phyloP scores from a whole-genome alignment of 2,888 invertebrate species.

The Lapara coniferarum region DNA sequence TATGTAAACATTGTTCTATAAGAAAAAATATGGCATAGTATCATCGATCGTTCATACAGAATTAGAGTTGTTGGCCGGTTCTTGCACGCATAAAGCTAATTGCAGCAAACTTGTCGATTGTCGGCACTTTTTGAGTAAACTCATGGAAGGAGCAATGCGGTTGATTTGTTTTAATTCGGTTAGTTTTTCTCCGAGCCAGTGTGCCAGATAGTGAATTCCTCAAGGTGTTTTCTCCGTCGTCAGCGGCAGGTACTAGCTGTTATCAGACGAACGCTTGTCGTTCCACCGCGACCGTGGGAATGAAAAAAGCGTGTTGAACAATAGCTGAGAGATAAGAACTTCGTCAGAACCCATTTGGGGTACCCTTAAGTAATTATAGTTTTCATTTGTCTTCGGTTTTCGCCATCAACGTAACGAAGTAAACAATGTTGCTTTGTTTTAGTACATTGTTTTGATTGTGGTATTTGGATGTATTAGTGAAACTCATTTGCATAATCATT shows the following conservation, averaged over 20 bases:
- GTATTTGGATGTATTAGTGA: neutral
- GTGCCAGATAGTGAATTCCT: slow-evolving; percentile 45
- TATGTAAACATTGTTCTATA: neutral
- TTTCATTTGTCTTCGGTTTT: slow-evolving; percentile 54
- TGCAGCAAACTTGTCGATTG: neutral
- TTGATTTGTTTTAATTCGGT: slow-evolving; percentile 13
- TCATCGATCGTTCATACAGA: neutral
- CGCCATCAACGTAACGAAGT: neutral
- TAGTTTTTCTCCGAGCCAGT: slow-evolving; percentile 30
- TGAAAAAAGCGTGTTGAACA: slow-evolving; percentile 81
- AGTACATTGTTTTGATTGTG: neutral
- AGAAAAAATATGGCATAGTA: neutral
- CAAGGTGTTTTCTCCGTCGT: slow-evolving; percentile 47
- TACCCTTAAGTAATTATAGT: slow-evolving; percentile 71
- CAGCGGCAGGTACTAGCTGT: slow-evolving; percentile 57
- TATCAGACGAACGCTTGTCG: slow-evolving; percentile 63
- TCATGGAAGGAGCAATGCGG: slow-evolving; percentile 4
- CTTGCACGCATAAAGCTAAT: neutral
- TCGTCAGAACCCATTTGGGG: slow-evolving; percentile 76
- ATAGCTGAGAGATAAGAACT: slow-evolving; percentile 77
- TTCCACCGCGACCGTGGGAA: slow-evolving; percentile 76
- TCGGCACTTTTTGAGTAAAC: slow-evolving; percentile 11
- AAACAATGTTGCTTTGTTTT: neutral
- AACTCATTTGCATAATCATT: neutral
- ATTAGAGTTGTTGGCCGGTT: neutral